Percentiles rank a stretch among this genome's conserved stretches.
These are phyloP conservation scores for Muraenolepis orangiensis DNA, from an alignment of 2,797 vertebrate species.

Conservation along the genomic window DNA sequence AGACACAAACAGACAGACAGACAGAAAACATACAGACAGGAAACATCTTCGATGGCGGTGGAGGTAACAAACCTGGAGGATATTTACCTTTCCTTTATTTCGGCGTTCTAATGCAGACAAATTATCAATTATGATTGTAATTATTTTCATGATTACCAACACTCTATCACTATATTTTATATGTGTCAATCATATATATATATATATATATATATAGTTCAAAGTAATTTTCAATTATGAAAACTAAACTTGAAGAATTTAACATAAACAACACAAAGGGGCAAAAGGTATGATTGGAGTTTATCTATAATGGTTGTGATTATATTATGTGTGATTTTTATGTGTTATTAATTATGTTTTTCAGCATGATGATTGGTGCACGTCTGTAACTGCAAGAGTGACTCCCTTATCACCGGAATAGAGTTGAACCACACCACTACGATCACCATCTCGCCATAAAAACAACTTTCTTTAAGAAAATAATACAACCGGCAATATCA, in stretches of 20 bases:
- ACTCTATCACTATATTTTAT: no score
- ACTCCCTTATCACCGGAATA: neutral
- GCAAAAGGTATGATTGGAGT: neutral
- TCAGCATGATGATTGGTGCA: neutral
- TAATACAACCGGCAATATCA: neutral
- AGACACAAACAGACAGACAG: no score
- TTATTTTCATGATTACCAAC: no score
- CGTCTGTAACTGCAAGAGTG: neutral
- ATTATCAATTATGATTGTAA: no score
- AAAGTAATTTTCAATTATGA: no score
- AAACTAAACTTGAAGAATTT: neutral
- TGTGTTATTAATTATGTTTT: neutral
- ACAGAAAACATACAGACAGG: no score
- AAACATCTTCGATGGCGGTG: no score
- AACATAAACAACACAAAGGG: neutral
- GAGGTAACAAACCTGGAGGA: neutral
- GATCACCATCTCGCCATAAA: conserved; percentile 15
- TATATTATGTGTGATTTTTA: neutral
- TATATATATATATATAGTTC: no score
- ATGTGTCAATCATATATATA: no score
- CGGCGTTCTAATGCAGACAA: no score
- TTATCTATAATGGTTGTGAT: neutral
- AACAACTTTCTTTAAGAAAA: neutral
- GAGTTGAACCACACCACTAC: neutral
- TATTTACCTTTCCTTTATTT: neutral